Evolutionary conservation across 2,113 vertebrate species (phyloP).

Genomic region (Odocoileus virginianus): DNA sequence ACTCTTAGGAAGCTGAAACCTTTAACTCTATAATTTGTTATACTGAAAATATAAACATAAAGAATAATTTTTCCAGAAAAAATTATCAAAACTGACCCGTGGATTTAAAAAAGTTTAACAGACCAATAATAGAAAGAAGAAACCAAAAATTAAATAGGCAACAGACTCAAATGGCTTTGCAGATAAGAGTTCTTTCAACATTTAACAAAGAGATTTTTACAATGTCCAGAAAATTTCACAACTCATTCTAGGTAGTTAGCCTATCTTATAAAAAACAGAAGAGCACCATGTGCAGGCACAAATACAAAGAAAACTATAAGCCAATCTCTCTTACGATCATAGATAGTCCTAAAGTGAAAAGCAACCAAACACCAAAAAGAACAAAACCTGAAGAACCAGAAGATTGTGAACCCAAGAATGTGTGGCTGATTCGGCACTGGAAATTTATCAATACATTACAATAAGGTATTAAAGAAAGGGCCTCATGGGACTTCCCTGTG

Average conservation of each 20-base stretch:
- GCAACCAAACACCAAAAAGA: background rate
- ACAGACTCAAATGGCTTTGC: background rate
- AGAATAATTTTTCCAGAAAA: background rate
- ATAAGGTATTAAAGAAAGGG: background rate
- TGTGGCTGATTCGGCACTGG: background rate
- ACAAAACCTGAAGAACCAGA: background rate
- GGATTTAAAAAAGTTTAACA: background rate
- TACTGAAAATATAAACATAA: background rate
- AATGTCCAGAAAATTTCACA: background rate
- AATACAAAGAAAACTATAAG: background rate
- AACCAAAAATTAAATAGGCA: background rate
- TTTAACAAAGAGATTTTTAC: background rate
- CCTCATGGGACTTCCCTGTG: background rate
- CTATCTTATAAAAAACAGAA: background rate
- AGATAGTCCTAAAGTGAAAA: background rate
- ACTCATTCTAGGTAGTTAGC: background rate
- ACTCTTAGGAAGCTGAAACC: background rate
- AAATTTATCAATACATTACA: background rate
- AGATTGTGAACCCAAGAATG: background rate
- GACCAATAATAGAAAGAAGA: background rate
- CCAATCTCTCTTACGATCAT: background rate
- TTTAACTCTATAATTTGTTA: background rate
- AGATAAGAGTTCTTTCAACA: background rate
- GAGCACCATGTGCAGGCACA: background rate
- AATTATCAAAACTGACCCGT: background rate